phyloP scores from a whole-genome alignment of 2,797 vertebrate species.

The Eremophila alpestris region DNA sequence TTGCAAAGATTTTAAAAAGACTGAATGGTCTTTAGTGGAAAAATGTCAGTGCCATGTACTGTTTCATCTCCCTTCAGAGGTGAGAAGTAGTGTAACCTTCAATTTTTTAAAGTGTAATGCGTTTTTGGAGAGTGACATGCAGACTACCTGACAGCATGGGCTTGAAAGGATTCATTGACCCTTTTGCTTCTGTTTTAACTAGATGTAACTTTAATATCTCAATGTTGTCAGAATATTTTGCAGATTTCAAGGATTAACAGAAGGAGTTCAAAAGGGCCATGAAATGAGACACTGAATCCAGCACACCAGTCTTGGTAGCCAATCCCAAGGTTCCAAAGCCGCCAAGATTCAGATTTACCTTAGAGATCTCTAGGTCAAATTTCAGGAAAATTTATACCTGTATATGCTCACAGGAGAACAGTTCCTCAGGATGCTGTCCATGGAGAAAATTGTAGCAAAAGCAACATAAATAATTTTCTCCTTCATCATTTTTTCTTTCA shows the following conservation, averaged over 20 bases:
- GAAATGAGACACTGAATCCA: not conserved
- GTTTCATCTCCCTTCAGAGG: not conserved
- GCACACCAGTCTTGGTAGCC: not conserved
- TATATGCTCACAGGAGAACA: not conserved
- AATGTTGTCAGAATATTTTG: not conserved
- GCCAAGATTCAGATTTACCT: not conserved
- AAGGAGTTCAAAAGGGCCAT: not conserved
- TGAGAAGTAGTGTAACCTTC: not conserved
- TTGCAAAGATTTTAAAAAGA: not conserved
- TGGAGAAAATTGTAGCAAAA: not conserved
- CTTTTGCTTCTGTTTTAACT: not conserved
- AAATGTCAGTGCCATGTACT: not conserved
- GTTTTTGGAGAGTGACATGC: not conserved
- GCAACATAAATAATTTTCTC: not conserved
- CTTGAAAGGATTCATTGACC: not conserved
- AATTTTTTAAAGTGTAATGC: not conserved
- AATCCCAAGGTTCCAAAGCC: not conserved
- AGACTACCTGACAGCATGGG: not conserved
- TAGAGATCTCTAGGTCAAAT: not conserved
- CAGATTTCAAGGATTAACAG: not conserved
- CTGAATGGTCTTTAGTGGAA: not conserved
- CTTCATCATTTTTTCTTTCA: constrained; percentile 6
- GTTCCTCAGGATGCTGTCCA: not conserved
- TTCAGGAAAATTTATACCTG: not conserved
- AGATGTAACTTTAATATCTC: not conserved